Conservation (phyloP, 2,888 invertebrate species). For the Tipula confusa region DNA sequence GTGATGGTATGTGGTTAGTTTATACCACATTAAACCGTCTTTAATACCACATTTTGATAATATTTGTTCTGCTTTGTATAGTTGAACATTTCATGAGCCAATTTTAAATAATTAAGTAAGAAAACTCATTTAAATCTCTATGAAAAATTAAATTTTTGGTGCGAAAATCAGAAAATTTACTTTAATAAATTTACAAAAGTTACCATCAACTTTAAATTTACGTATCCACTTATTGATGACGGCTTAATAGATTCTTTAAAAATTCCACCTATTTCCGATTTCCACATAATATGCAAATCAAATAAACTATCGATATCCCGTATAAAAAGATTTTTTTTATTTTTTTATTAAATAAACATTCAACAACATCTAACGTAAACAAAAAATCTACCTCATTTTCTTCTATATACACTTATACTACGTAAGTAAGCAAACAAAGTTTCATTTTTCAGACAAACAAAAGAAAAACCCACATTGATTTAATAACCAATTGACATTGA, state of each 20-base stretch:
- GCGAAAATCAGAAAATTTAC: too few species aligned
- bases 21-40: too few species aligned
- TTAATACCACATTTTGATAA: too few species aligned
- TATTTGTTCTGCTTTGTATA: too few species aligned
- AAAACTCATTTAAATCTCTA: too few species aligned
- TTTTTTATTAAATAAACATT: not conserved
- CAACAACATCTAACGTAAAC: not conserved
- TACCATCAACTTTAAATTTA: too few species aligned
- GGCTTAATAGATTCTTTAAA: not conserved
- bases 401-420: not conserved
- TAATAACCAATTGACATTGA: conserved; percentile 20
- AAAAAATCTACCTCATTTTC: not conserved
- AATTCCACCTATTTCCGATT: not conserved
- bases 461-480: conserved; percentile 3
- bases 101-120: too few species aligned
- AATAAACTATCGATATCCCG: not conserved
- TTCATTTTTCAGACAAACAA: not conserved
- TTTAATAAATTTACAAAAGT: too few species aligned
- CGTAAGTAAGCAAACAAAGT: not conserved
- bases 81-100: too few species aligned
- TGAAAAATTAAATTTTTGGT: too few species aligned
- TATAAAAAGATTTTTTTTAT: not conserved
- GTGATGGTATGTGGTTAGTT: too few species aligned
- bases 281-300: not conserved
- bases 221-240: not conserved